These are phyloP conservation scores for Bos indicus DNA, from an alignment of 2,113 vertebrate species.

Conservation along the genomic window DNA sequence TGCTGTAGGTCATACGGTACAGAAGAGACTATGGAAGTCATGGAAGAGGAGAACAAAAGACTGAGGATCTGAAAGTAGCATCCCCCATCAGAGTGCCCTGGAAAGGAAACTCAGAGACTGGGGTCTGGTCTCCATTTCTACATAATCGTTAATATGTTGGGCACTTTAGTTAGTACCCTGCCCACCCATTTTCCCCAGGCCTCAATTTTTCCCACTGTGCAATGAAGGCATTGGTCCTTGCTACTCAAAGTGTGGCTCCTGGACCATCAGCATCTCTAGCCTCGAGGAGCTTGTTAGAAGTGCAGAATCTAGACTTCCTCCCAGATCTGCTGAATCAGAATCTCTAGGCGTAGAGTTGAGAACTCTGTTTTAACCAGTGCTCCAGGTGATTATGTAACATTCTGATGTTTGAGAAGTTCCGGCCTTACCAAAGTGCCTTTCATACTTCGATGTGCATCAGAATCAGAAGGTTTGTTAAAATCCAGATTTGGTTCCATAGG, in stretches of 20 bases:
- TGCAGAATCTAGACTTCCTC: background rate
- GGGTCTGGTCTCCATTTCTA: background rate
- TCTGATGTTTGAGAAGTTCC: background rate
- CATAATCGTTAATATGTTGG: background rate
- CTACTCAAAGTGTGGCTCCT: background rate
- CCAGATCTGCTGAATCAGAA: background rate
- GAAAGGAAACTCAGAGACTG: background rate
- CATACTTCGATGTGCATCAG: background rate
- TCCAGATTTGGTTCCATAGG: background rate
- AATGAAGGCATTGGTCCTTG: background rate
- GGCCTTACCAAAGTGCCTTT: background rate
- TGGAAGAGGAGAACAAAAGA: background rate
- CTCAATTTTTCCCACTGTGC: background rate
- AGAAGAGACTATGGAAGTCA: slow-evolving; percentile 11
- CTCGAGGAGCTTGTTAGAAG: background rate
- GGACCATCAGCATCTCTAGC: background rate
- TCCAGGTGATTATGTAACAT: background rate
- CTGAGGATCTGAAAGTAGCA: background rate
- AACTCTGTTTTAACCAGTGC: background rate
- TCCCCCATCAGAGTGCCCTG: background rate
- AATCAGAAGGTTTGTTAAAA: background rate
- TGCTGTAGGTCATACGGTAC: background rate
- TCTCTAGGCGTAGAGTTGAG: background rate
- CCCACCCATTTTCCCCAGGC: background rate
- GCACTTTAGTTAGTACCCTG: background rate